Evolutionary conservation across 1,140 invertebrate species (phyloP).

Genomic region (Contarinia nasturtii): DNA sequence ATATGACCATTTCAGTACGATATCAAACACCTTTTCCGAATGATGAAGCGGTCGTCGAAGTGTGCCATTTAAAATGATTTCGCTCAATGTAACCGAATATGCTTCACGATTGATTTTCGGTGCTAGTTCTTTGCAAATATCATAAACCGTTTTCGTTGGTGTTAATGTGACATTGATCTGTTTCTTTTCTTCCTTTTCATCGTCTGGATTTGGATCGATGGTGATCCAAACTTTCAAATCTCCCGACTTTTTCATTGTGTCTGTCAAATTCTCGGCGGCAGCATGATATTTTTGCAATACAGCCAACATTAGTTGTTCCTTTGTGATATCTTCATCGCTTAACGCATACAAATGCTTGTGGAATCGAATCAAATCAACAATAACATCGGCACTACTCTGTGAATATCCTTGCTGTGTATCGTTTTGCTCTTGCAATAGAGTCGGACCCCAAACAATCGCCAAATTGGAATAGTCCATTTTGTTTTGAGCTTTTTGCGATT

Average conservation of each 20-base stretch:
- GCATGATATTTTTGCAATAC: conserved; percentile 48
- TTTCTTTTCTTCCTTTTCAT: conserved; percentile 20
- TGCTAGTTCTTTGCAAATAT: conserved; percentile 46
- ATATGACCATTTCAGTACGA: conserved; percentile 63
- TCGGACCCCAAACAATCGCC: conserved; percentile 69
- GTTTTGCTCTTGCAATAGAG: conserved; percentile 51
- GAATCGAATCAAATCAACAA: conserved; percentile 43
- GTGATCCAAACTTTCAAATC: conserved; percentile 63
- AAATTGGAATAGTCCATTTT: conserved; percentile 63
- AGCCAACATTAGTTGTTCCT: conserved; percentile 48
- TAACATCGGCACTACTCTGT: conserved; percentile 39
- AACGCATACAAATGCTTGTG: conserved; percentile 31
- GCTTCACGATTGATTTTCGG: conserved; percentile 37
- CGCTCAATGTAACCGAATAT: conserved; percentile 49
- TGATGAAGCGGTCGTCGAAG: conserved; percentile 59
- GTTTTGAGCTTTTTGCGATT: conserved; percentile 49
- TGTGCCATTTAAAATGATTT: conserved; percentile 49
- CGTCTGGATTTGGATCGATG: conserved; percentile 17
- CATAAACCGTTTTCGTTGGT: conserved; percentile 53
- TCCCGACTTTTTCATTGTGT: conserved; percentile 44
- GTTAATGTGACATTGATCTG: conserved; percentile 31
- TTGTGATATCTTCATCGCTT: conserved; percentile 29
- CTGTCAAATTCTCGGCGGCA: conserved; percentile 23
- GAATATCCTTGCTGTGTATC: conserved; percentile 28
- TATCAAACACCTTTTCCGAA: conserved; percentile 41